Percentiles rank a stretch among this genome's conserved stretches.
Conservation (phyloP, 2,888 invertebrate genomes). For the Harpagoxenus sublaevis region DNA sequence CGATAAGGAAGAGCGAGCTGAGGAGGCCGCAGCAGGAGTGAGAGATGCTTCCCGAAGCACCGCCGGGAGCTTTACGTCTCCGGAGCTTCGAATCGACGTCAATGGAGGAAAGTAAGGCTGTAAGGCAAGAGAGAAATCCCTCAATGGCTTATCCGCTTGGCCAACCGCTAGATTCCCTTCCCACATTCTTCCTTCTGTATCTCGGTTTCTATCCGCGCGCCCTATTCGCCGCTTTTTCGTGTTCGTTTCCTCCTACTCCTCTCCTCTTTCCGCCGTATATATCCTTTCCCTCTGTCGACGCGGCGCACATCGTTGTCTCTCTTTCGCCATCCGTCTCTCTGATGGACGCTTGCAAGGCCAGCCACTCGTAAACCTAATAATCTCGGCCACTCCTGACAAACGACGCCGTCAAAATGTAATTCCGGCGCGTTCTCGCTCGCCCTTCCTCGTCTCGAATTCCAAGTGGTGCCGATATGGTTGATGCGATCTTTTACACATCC, state of each 20-base stretch:
- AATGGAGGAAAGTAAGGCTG: slow-evolving; percentile 68
- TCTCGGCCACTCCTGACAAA: slow-evolving; percentile 84
- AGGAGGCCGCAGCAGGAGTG: not conserved
- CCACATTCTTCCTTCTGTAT: slow-evolving; percentile 40
- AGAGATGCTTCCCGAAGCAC: slow-evolving; percentile 27
- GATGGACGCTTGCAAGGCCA: slow-evolving; percentile 79
- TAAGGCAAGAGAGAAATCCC: slow-evolving; percentile 74
- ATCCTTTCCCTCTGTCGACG: slow-evolving; percentile 9
- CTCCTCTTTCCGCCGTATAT: slow-evolving; percentile 4
- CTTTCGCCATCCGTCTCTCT: slow-evolving; percentile 27
- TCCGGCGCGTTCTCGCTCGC: slow-evolving; percentile 78
- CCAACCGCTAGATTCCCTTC: slow-evolving; percentile 70
- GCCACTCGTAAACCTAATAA: slow-evolving; percentile 85
- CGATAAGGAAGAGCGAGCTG: slow-evolving; percentile 21
- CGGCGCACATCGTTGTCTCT: slow-evolving; percentile 65
- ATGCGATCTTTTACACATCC: slow-evolving; percentile 49
- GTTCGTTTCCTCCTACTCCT: slow-evolving; percentile 33
- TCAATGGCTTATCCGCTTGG: slow-evolving; percentile 79
- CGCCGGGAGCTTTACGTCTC: slow-evolving; percentile 68
- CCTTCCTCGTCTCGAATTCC: slow-evolving; percentile 76
- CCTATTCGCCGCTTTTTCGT: slow-evolving; percentile 34
- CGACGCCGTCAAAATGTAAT: slow-evolving; percentile 85
- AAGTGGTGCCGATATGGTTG: slow-evolving; percentile 73
- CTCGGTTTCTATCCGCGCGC: slow-evolving; percentile 33
- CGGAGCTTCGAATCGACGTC: slow-evolving; percentile 72